A percentile compares a stretch with the other conserved stretches of the same genome.
These are phyloP conservation scores for Sturnira hondurensis DNA, from an alignment of 2,113 vertebrate genomes.

Conservation along the genomic window DNA sequence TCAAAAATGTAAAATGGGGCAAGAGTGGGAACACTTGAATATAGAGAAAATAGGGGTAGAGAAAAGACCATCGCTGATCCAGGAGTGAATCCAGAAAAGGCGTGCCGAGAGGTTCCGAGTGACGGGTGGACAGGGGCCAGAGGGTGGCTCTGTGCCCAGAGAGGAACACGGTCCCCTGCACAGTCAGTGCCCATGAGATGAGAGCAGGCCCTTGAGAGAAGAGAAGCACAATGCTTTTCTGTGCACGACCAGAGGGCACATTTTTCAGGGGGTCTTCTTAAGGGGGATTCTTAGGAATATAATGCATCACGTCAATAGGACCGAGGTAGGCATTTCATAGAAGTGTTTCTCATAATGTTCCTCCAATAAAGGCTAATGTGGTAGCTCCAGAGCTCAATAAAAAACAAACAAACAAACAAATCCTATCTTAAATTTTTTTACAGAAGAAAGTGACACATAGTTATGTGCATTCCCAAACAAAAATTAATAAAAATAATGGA, in stretches of 20 bases:
- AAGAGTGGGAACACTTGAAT: not conserved
- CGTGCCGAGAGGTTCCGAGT: not conserved
- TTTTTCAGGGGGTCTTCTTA: not conserved
- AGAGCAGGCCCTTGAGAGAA: not conserved
- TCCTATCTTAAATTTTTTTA: not conserved
- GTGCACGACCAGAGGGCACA: not conserved
- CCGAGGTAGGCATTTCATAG: not conserved
- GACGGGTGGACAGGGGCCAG: not conserved
- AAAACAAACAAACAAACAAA: slow-evolving; percentile 3
- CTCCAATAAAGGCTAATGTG: not conserved
- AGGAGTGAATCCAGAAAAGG: not conserved
- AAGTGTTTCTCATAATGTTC: not conserved
- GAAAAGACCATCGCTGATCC: not conserved
- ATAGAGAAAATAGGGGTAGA: not conserved
- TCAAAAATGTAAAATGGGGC: not conserved
- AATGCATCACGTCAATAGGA: not conserved
- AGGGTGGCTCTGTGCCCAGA: not conserved
- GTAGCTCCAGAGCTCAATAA: not conserved
- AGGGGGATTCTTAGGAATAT: too few relatives aligned
- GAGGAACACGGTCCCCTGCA: not conserved
- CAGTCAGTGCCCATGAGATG: not conserved
- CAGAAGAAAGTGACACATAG: not conserved
- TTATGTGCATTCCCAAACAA: not conserved
- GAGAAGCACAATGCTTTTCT: not conserved
- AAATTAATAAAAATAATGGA: not conserved